Conservation (phyloP, 2,797 vertebrate species). For the Cryptoblepharus egeriae region DNA sequence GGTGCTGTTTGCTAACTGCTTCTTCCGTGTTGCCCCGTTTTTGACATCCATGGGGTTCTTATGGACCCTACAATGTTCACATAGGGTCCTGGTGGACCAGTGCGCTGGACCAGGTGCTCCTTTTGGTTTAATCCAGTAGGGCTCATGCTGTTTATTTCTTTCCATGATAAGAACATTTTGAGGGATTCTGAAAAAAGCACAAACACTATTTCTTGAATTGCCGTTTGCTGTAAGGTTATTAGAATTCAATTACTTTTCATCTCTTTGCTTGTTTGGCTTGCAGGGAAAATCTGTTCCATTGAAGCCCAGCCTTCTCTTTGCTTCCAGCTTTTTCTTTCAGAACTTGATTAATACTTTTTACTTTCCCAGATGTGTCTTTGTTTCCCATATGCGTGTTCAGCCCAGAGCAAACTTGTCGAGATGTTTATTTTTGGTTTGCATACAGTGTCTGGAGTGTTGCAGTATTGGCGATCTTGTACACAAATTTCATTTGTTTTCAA, state of each 20-base stretch:
- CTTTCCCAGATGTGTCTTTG: slow-evolving; percentile 65
- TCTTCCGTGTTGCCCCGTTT: too few relatives aligned
- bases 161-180: slow-evolving; percentile 1
- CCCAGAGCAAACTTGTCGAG: slow-evolving; percentile 67
- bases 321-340: slow-evolving; percentile 57
- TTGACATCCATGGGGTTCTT: too few relatives aligned
- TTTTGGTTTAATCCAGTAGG: too few relatives aligned
- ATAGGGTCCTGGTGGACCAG: too few relatives aligned
- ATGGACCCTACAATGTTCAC: too few relatives aligned
- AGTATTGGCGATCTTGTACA: slow-evolving; percentile 62
- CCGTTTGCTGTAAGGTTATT: accelerated
- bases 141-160: too few relatives aligned
- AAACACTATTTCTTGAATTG: not conserved
- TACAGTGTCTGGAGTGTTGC: slow-evolving; percentile 35
- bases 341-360: slow-evolving; percentile 68
- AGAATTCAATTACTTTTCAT: not conserved
- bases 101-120: too few relatives aligned
- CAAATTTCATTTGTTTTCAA: slow-evolving; percentile 62
- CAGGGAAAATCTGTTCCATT: slow-evolving; percentile 59
- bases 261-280: slow-evolving; percentile 48
- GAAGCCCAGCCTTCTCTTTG: slow-evolving; percentile 36
- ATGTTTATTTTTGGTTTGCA: slow-evolving; percentile 61
- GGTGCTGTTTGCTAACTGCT: too few relatives aligned
- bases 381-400: slow-evolving; percentile 65
- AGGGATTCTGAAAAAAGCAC: not conserved